Conservation (phyloP, 2,113 vertebrate species). For the Alexandromys fortis region DNA sequence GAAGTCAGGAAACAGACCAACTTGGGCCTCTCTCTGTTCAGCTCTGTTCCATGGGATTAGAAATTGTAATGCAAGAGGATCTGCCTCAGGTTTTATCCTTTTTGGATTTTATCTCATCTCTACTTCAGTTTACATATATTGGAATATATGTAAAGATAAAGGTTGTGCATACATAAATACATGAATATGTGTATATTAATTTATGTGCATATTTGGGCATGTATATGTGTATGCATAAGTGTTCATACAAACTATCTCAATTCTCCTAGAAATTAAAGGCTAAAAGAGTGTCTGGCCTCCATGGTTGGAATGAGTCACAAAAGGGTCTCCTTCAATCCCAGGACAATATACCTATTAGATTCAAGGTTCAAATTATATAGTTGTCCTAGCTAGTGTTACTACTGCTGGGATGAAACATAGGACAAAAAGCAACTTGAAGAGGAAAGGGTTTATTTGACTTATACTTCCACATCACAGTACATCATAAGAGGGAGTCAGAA, state of each 20-base stretch:
- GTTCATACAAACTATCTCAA: not conserved
- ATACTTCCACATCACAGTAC: not conserved
- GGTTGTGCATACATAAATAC: not conserved
- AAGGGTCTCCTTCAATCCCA: not conserved
- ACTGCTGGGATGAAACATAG: not conserved
- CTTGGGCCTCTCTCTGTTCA: slow-evolving; percentile 57
- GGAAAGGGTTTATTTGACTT: not conserved
- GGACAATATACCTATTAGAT: slow-evolving; percentile 17
- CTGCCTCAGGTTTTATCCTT: slow-evolving; percentile 53
- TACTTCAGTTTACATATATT: not conserved
- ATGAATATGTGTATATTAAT: not conserved
- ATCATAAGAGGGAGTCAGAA: not conserved
- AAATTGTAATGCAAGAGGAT: slow-evolving; percentile 65
- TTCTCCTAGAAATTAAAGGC: not conserved
- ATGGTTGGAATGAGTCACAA: not conserved
- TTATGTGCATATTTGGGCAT: not conserved
- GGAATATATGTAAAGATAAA: not conserved
- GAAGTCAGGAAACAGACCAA: slow-evolving; percentile 74
- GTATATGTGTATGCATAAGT: not conserved
- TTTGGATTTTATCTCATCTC: slow-evolving; percentile 42
- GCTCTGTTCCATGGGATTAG: not conserved
- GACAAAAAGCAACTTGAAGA: not conserved
- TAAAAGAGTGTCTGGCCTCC: not conserved
- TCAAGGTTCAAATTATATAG: not conserved
- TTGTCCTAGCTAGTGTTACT: not conserved